Conservation (phyloP, 1,140 invertebrate species). For the Trinorchestia longiramus region DNA sequence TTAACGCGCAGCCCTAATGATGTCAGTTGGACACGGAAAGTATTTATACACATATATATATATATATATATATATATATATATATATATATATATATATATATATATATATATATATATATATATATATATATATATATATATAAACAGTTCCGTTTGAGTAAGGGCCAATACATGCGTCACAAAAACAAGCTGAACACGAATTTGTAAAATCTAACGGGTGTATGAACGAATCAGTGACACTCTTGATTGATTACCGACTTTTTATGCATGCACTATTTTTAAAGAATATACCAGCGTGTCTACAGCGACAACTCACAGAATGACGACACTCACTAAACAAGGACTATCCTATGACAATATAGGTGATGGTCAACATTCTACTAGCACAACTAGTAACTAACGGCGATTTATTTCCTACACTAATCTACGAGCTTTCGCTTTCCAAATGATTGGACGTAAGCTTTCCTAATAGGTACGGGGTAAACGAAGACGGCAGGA, state of each 20-base stretch:
- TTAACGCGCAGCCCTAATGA: background rate
- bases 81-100: no score
- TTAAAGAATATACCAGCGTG: background rate
- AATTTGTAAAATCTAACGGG: background rate
- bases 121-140: no score
- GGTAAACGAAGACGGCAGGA: background rate
- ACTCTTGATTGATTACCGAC: background rate
- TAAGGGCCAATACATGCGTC: background rate
- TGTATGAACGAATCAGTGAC: background rate
- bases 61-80: no score
- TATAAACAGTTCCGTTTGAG: background rate
- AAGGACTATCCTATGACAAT: background rate
- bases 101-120: no score
- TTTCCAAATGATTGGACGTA: background rate
- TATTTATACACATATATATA: no score
- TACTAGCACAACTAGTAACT: background rate
- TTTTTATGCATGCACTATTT: background rate
- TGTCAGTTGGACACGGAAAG: background rate
- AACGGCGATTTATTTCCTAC: background rate
- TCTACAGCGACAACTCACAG: background rate
- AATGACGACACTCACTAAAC: background rate
- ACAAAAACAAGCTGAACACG: background rate
- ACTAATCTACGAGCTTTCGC: background rate
- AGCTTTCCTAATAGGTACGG: background rate
- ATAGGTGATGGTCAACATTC: background rate